These are phyloP conservation scores for Hylyphantes graminicola DNA, from an alignment of 1,140 invertebrate genomes.

Conservation along the genomic window DNA sequence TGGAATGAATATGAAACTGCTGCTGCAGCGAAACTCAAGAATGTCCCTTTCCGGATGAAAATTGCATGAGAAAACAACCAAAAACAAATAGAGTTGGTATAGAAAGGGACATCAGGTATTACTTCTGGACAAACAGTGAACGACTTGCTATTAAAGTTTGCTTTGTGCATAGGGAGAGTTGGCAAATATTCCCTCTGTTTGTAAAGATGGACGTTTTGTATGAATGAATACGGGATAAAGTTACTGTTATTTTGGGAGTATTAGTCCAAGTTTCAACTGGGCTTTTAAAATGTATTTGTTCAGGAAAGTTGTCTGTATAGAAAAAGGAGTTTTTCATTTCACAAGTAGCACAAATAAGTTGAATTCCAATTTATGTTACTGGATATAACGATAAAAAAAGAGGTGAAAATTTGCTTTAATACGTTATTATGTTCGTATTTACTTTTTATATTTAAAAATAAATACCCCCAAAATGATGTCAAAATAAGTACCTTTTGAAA, in stretches of 20 bases:
- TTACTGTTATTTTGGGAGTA: background rate
- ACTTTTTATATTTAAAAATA: too few relatives aligned
- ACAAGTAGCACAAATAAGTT: too few relatives aligned
- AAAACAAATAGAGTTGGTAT: slow-evolving; percentile 29
- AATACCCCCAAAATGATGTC: too few relatives aligned
- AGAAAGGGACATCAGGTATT: slow-evolving; percentile 38
- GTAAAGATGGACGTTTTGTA: slow-evolving; percentile 5
- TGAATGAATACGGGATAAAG: background rate
- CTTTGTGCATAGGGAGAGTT: slow-evolving; percentile 24
- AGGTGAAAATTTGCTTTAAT: too few relatives aligned
- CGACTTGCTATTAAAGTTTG: slow-evolving; percentile 49
- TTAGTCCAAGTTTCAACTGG: background rate
- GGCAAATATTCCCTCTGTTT: slow-evolving; percentile 34
- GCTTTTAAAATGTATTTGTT: too few relatives aligned
- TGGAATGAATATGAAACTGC: background rate
- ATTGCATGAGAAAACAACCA: slow-evolving; percentile 34
- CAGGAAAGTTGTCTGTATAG: too few relatives aligned
- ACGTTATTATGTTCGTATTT: too few relatives aligned
- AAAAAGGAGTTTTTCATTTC: too few relatives aligned
- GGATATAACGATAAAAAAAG: too few relatives aligned
- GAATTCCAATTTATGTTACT: too few relatives aligned
- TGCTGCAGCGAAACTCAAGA: background rate
- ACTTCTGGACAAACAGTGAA: slow-evolving; percentile 29
- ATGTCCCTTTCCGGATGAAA: slow-evolving; percentile 6
- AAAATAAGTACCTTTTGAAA: too few relatives aligned